A percentile compares a stretch with the other conserved stretches of the same genome.
Evolutionary conservation across 2,888 invertebrate genomes (phyloP).

Genomic region (Teinopalpus imperialis): DNA sequence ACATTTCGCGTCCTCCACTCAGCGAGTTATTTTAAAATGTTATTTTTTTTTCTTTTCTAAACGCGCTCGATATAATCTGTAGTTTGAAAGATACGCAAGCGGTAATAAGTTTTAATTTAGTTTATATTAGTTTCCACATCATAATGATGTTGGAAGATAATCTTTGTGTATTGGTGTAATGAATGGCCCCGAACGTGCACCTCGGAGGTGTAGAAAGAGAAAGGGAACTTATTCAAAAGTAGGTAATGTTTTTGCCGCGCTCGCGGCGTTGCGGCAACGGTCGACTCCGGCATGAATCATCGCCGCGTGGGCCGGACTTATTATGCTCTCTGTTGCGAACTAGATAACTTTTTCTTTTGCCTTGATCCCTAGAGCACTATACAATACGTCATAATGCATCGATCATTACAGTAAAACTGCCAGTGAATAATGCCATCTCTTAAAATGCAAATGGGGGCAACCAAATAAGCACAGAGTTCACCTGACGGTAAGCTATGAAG

Average conservation of each 20-base stretch:
- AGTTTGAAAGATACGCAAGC: not conserved
- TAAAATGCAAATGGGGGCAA: too few species aligned
- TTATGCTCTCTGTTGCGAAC: slow-evolving; percentile 65
- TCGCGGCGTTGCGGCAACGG: slow-evolving; percentile 55
- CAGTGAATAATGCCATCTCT: not conserved
- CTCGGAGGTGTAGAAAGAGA: slow-evolving; percentile 78
- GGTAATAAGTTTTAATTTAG: slow-evolving; percentile 8
- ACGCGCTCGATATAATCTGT: not conserved
- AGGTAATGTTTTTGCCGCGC: slow-evolving; percentile 80
- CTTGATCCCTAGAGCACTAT: slow-evolving; percentile 44
- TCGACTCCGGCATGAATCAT: slow-evolving; percentile 67
- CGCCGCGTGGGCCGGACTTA: slow-evolving; percentile 75
- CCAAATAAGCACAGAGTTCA: too few species aligned
- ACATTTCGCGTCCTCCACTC: slow-evolving; percentile 46
- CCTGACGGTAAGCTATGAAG: too few species aligned
- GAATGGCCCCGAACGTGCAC: slow-evolving; percentile 60
- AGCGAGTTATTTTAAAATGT: slow-evolving; percentile 48
- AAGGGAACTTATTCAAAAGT: slow-evolving; percentile 81
- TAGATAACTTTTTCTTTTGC: slow-evolving; percentile 66
- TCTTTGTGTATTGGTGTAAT: slow-evolving; percentile 48
- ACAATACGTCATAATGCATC: slow-evolving; percentile 21
- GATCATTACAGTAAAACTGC: slow-evolving; percentile 11
- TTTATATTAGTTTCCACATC: slow-evolving; percentile 11
- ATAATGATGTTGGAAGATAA: slow-evolving; percentile 11
- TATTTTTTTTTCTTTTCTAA: not conserved